phyloP scores from a whole-genome alignment of 2,797 vertebrate species.

The Gobio occitaniae region DNA sequence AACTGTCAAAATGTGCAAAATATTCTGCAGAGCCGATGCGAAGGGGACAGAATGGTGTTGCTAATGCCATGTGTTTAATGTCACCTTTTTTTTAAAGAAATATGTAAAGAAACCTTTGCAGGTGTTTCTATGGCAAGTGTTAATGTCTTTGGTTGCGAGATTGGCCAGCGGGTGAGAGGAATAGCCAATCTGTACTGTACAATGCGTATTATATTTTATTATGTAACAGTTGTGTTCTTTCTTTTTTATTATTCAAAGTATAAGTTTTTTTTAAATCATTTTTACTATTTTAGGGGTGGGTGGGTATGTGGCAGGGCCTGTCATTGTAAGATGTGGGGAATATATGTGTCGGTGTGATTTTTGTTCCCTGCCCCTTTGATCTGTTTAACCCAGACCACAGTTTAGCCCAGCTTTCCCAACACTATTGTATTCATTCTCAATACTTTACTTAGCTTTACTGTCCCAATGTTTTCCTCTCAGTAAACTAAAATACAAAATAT shows the following conservation, averaged over 20 bases:
- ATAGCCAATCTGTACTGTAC: slow-evolving; percentile 80
- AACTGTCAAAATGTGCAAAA: slow-evolving; percentile 54
- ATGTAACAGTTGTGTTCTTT: slow-evolving; percentile 77
- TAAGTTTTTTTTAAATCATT: slow-evolving; percentile 72
- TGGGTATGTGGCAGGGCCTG: slow-evolving; percentile 64
- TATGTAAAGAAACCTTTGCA: slow-evolving; percentile 60
- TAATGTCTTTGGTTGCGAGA: slow-evolving; percentile 69
- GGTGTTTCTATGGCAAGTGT: slow-evolving; percentile 67
- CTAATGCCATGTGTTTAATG: slow-evolving; percentile 59
- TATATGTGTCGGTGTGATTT: slow-evolving; percentile 80
- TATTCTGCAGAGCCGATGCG: slow-evolving; percentile 53
- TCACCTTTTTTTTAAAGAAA: slow-evolving; percentile 52
- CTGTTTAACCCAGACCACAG: slow-evolving; percentile 68
- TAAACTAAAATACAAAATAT: slow-evolving; percentile 85
- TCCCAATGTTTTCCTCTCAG: slow-evolving; percentile 74
- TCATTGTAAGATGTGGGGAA: slow-evolving; percentile 76
- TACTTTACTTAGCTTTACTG: slow-evolving; percentile 79
- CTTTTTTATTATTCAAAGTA: slow-evolving; percentile 57
- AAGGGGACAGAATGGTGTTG: slow-evolving; percentile 59
- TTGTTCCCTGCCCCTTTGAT: slow-evolving; percentile 54
- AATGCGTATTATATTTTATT: slow-evolving; percentile 86
- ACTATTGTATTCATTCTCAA: slow-evolving; percentile 79
- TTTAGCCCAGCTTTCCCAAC: slow-evolving; percentile 75
- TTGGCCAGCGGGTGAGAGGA: slow-evolving; percentile 67
- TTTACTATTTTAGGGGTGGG: slow-evolving; percentile 77